These are phyloP conservation scores for Eristalis pertinax DNA, from an alignment of 2,888 invertebrate species.

Conservation along the genomic window DNA sequence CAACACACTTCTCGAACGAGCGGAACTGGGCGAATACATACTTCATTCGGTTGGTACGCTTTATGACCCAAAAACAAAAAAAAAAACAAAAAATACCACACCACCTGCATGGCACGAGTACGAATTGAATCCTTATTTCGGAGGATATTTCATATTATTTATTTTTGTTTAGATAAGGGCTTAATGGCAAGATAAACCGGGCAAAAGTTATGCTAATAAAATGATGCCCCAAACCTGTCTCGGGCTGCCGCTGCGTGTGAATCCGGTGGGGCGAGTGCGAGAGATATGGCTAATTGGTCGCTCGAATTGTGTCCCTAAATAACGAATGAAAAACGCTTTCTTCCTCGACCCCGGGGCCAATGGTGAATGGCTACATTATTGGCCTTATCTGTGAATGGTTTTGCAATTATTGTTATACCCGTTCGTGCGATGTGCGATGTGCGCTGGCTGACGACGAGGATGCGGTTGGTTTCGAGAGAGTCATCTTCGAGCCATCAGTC, in stretches of 20 bases:
- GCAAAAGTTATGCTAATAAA: constrained; percentile 54
- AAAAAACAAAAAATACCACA: no score
- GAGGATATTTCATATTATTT: not conserved
- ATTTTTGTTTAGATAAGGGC: constrained; percentile 9
- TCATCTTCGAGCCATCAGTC: not conserved
- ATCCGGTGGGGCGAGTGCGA: not conserved
- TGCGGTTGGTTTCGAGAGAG: not conserved
- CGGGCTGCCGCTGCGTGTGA: not conserved
- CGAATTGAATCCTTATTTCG: constrained; percentile 21
- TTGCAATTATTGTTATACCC: not conserved
- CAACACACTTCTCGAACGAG: not conserved
- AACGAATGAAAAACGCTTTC: not conserved
- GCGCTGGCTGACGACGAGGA: not conserved
- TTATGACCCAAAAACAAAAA: constrained; percentile 11
- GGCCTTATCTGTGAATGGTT: not conserved
- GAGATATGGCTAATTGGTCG: constrained; percentile 13
- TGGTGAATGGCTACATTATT: not conserved
- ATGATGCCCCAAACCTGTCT: not conserved
- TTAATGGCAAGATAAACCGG: constrained; percentile 25
- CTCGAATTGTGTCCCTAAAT: constrained; percentile 1
- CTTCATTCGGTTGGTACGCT: not conserved
- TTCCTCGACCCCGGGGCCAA: not conserved
- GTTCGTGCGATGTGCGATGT: not conserved
- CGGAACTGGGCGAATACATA: not conserved
- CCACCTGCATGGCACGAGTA: not conserved